These are phyloP conservation scores for Petrolisthes cinctipes DNA, from an alignment of 2,888 invertebrate genomes.

Conservation along the genomic window DNA sequence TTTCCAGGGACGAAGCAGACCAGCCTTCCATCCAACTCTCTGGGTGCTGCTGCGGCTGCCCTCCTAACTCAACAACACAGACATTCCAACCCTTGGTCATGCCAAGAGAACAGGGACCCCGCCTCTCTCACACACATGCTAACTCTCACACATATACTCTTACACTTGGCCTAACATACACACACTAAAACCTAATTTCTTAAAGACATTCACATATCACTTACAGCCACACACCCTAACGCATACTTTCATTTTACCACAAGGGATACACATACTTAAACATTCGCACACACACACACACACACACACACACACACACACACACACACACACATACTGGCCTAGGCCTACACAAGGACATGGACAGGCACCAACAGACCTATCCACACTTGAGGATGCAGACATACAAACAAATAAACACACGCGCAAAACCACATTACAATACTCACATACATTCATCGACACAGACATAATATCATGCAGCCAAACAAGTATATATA, in stretches of 20 bases:
- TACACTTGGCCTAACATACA: not conserved
- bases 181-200: not conserved
- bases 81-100: not conserved
- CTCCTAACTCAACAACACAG: conserved; percentile 4
- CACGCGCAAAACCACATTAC: conserved; percentile 6
- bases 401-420: not conserved
- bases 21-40: not conserved
- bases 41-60: not conserved
- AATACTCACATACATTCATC: conserved; percentile 6
- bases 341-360: no score
- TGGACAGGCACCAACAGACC: not conserved
- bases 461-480: not conserved
- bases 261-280: not conserved
- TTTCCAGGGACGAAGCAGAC: not conserved
- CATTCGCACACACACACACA: not conserved
- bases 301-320: no score
- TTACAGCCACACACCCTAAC: not conserved
- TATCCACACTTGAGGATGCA: not conserved
- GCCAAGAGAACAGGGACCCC: not conserved
- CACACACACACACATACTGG: no score
- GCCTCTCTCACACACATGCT: not conserved
- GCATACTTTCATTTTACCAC: conserved; percentile 4
- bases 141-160: not conserved
- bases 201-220: not conserved
- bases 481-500: not conserved